Percentiles rank a stretch among this genome's conserved stretches.
Evolutionary conservation across 92 coral and sea anemone genomes (phyloP).

Genomic region (Zoanthus gigantus): DNA sequence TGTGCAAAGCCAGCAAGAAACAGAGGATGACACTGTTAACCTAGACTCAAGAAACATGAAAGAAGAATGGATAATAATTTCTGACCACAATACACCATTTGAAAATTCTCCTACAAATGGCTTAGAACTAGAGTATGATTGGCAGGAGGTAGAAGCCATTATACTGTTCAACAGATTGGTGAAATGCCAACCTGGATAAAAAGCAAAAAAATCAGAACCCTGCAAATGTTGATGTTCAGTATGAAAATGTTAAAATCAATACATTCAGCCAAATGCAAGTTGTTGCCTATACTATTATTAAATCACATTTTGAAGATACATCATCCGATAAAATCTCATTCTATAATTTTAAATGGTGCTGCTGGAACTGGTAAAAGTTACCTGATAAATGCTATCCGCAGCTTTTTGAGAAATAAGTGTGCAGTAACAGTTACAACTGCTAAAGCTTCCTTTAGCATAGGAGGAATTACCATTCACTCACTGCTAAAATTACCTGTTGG

Average conservation of each 20-base stretch:
- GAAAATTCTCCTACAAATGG: conserved; percentile 41
- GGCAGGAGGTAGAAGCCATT: conserved; percentile 44
- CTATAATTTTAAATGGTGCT: conserved; percentile 56
- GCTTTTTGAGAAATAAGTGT: conserved; percentile 49
- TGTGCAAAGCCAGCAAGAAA: conserved; percentile 59
- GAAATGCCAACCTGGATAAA: conserved; percentile 61
- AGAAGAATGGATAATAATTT: conserved; percentile 74
- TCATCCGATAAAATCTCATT: conserved; percentile 49
- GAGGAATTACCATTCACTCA: conserved; percentile 57
- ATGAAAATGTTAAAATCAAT: conserved; percentile 42
- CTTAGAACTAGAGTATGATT: conserved; percentile 38
- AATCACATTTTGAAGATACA: conserved; percentile 46
- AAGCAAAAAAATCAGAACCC: conserved; percentile 4
- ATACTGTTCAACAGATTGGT: conserved; percentile 59
- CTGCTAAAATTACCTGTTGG: neutral
- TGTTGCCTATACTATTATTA: conserved; percentile 71
- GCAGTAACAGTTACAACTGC: conserved; percentile 76
- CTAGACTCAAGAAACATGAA: conserved; percentile 20
- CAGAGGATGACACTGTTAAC: conserved; percentile 26
- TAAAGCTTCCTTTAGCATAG: conserved; percentile 8
- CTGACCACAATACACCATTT: conserved; percentile 61
- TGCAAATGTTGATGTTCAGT: neutral
- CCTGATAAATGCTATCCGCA: conserved; percentile 43
- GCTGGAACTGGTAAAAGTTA: too few relatives aligned
- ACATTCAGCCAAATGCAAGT: conserved; percentile 70